Base-by-base conservation (phyloP, 2,888 invertebrate species). In the Archips xylosteana region DNA sequence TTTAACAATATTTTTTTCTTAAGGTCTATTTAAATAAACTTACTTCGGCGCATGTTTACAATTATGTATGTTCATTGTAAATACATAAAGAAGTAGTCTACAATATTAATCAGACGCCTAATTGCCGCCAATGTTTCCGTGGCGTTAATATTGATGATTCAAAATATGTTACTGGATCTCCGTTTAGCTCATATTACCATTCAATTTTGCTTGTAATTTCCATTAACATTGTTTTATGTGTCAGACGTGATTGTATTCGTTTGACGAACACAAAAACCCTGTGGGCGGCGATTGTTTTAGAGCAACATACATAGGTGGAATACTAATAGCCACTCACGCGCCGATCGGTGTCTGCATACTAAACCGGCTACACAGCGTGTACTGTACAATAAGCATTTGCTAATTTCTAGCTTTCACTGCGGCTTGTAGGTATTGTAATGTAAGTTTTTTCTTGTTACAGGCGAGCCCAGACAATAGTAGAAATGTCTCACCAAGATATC, bases 381-480 rank as follows among this genome's bases (percentile, higher is more conserved):
- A 75, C 45, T 54, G 47, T 51, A 73, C 66, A 63, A 69, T 66
- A 60, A 61, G 51, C 74, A 39, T 45, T 45, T 71, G 71, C 66
- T 51, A 67, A 71, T 67, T 68, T 75, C 59, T 49, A 75, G 71
- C 67, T 70, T 74, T 64, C 75, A 69, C 70, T 76, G 34, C 59
- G 47, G 49, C 54, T 70, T 39, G 49, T 59, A 59, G 23, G 72
- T 39, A 47, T 12, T 63, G 64, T 15, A 64, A 39, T 63, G 42
- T 23, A 47, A 59, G 65, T 12, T 71, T 78, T 81, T 78, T 72
- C 77, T 90, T 92, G 88, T 93, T 93, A 72, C 89, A 94, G 94
- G 94, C 94, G 81, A 94, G 94, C 84, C 93, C 94, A 77, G 94
- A 93, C 87, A 94, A 92, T 83, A 94, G 94, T 86, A 90, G 94